phyloP scores from a whole-genome alignment of 2,113 vertebrate species.

The Bubo scandiacus region DNA sequence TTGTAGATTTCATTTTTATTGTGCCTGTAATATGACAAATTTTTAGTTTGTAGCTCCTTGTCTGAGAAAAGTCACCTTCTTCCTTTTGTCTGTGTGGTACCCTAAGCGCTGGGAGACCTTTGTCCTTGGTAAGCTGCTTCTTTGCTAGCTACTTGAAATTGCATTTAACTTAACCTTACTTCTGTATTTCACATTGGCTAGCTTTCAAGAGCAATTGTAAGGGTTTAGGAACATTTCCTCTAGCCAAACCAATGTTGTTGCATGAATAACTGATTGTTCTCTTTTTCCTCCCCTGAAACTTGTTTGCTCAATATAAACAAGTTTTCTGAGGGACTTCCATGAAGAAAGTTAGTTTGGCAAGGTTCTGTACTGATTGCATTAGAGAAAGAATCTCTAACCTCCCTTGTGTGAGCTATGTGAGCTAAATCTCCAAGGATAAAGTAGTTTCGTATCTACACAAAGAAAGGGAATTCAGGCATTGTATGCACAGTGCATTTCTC shows the following conservation, averaged over 20 bases:
- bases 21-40: neutral
- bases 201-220: conserved; percentile 42
- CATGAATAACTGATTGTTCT: conserved; percentile 57
- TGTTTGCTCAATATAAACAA: conserved; percentile 43
- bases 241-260: neutral
- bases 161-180: neutral
- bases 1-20: neutral
- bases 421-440: neutral
- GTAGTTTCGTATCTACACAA: neutral
- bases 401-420: neutral
- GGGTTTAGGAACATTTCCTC: conserved; percentile 42
- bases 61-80: neutral
- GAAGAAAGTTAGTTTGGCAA: conserved; percentile 2
- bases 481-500: neutral
- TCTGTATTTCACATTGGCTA: conserved; percentile 17
- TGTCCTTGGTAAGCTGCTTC: neutral
- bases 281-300: conserved; percentile 17
- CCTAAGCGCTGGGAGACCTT: neutral
- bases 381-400: neutral
- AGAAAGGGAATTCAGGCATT: neutral
- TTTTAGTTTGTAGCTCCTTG: neutral
- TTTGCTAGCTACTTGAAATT: neutral
- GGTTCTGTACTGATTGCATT: neutral
- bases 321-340: neutral
- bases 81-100: neutral